Evolutionary conservation across 2,888 invertebrate genomes (phyloP).

Genomic region (Pherbina coryleti): DNA sequence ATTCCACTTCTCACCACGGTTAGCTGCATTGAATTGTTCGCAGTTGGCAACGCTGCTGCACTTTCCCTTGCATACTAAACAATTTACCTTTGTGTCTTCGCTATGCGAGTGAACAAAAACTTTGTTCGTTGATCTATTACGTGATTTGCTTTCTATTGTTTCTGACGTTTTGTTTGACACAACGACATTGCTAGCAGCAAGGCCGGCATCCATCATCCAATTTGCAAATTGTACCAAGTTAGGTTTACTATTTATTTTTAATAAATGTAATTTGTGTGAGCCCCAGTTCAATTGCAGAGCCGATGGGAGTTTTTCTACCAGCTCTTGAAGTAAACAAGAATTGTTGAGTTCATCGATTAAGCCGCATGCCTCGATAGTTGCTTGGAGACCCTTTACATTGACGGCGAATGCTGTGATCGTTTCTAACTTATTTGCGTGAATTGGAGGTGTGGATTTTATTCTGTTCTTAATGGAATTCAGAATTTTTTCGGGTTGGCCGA

Average conservation of each 20-base stretch:
- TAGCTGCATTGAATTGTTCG: constrained; percentile 30
- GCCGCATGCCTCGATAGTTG: constrained; percentile 40
- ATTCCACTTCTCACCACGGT: constrained; percentile 41
- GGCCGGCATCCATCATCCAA: constrained; percentile 37
- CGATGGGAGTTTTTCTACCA: constrained; percentile 42
- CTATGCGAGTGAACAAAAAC: not conserved
- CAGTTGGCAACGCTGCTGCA: constrained; percentile 30
- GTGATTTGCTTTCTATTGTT: not conserved
- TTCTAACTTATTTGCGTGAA: constrained; percentile 43
- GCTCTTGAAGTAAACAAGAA: constrained; percentile 43
- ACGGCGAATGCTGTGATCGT: constrained; percentile 39
- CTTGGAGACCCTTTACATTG: constrained; percentile 35
- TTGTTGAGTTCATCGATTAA: constrained; percentile 41
- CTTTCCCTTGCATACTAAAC: constrained; percentile 27
- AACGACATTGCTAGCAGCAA: constrained; percentile 34
- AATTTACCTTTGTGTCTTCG: constrained; percentile 30
- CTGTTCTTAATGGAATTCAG: constrained; percentile 39
- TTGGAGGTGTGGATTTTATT: constrained; percentile 39
- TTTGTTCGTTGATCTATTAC: constrained; percentile 25
- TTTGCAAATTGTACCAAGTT: constrained; percentile 35
- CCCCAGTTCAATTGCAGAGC: constrained; percentile 24
- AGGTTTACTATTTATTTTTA: constrained; percentile 32
- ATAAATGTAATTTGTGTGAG: constrained; percentile 29
- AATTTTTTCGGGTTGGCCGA: constrained; percentile 45
- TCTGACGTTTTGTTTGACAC: no score